Evolutionary conservation across 2,113 vertebrate species (phyloP).

Genomic region (Colossoma macropomum): DNA sequence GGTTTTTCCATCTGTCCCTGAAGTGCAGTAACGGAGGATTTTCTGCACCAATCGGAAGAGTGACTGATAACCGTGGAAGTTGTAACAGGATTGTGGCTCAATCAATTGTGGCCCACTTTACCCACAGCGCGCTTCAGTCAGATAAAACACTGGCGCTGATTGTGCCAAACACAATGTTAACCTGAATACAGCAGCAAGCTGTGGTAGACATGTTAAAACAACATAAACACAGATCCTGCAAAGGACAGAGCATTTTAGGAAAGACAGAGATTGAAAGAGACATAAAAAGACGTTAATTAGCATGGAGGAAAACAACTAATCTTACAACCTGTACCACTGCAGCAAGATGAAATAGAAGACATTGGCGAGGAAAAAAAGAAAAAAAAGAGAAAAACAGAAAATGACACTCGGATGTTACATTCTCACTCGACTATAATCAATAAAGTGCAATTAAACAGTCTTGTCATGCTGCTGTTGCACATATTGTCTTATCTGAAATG

Average conservation of each 20-base stretch:
- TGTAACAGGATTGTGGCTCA: slow-evolving; percentile 33
- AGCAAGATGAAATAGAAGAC: background rate
- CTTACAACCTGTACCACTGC: slow-evolving; percentile 11
- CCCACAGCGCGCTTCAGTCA: background rate
- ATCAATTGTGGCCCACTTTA: slow-evolving; percentile 28
- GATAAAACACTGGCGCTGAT: slow-evolving; percentile 15
- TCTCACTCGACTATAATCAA: background rate
- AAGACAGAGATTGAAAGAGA: slow-evolving; percentile 11
- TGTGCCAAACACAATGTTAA: background rate
- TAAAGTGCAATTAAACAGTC: background rate
- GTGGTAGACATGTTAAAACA: background rate
- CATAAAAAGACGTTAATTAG: background rate
- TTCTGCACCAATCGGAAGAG: slow-evolving; percentile 20
- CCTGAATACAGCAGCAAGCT: background rate
- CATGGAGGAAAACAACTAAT: background rate
- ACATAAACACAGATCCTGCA: background rate
- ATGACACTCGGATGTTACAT: slow-evolving; percentile 1
- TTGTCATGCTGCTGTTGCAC: background rate
- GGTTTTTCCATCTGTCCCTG: background rate
- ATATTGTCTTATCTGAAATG: background rate
- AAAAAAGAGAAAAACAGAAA: background rate
- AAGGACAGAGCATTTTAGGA: background rate
- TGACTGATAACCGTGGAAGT: slow-evolving; percentile 13
- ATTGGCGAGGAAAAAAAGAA: background rate
- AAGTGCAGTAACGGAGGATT: slow-evolving; percentile 22